These are phyloP conservation scores for zebrafish (Danio rerio) DNA, from an alignment of 2,113 vertebrate species.

Conservation along the genomic window DNA sequence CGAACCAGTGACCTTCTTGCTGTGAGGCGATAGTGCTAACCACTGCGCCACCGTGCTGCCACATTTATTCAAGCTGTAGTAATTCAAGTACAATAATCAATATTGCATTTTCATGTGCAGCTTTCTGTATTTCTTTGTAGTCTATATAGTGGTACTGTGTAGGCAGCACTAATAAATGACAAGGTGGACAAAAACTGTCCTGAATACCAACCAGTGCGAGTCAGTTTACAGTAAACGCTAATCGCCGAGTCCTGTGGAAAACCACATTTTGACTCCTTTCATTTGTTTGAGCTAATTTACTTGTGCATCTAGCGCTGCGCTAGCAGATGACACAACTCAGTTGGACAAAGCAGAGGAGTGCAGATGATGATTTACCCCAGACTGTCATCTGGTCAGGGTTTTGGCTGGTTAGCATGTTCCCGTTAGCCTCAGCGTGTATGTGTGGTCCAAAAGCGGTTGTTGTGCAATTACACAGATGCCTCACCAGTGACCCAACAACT, in stretches of 20 bases:
- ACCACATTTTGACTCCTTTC: constrained; percentile 24
- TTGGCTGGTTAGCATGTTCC: constrained; percentile 22
- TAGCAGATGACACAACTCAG: not conserved
- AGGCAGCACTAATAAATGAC: not conserved
- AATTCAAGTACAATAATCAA: too few relatives aligned
- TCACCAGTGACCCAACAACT: constrained; percentile 3
- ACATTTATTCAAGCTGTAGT: too few relatives aligned
- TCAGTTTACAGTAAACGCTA: constrained; percentile 22
- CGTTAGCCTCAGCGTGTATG: constrained; percentile 2
- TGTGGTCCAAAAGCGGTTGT: not conserved
- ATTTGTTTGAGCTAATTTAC: constrained; percentile 22
- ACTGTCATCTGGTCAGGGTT: constrained; percentile 14
- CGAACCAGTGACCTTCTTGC: too few relatives aligned
- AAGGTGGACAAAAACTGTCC: not conserved
- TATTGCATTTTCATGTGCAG: too few relatives aligned
- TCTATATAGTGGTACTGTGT: too few relatives aligned
- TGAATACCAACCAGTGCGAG: not conserved
- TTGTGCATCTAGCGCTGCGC: not conserved
- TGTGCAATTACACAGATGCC: constrained; percentile 19
- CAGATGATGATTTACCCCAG: constrained; percentile 19
- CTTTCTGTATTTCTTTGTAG: too few relatives aligned
- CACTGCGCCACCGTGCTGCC: too few relatives aligned
- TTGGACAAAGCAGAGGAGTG: constrained; percentile 5
- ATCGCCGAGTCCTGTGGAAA: constrained; percentile 19
- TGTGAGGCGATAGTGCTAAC: too few relatives aligned